Conservation (phyloP, 2,888 invertebrate genomes). For the Choristoneura rosaceana region DNA sequence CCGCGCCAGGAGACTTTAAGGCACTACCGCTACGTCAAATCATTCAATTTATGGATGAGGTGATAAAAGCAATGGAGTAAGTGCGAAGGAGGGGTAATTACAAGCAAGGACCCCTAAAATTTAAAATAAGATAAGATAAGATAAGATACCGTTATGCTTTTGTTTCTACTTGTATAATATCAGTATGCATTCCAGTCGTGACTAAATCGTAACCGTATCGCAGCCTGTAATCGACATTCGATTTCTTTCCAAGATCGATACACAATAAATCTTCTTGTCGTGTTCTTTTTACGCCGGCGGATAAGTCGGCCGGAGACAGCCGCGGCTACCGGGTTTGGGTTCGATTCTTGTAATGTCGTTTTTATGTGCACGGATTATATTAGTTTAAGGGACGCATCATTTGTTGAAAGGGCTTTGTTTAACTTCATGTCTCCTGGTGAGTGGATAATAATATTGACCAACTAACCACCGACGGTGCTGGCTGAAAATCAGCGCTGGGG, state of each 20-base stretch:
- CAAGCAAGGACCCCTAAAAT: too few species aligned
- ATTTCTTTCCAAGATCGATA: conserved; percentile 76
- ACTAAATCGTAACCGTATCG: conserved; percentile 14
- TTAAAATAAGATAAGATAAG: too few species aligned
- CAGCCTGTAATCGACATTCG: conserved; percentile 54
- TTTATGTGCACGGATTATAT: conserved; percentile 62
- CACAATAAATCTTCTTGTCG: conserved; percentile 72
- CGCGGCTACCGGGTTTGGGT: conserved; percentile 70
- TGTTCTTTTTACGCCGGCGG: conserved; percentile 63
- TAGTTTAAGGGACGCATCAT: conserved; percentile 49
- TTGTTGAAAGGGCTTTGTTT: conserved; percentile 53
- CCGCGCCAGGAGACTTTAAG: too few species aligned
- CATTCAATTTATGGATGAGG: too few species aligned
- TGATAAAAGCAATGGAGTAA: too few species aligned
- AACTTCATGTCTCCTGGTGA: neutral
- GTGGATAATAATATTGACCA: neutral
- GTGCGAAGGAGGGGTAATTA: too few species aligned
- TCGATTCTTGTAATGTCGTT: conserved; percentile 57
- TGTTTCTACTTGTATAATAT: neutral
- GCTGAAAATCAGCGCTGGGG: too few species aligned
- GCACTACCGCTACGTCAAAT: too few species aligned
- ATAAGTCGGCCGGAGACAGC: conserved; percentile 69
- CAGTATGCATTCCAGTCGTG: neutral
- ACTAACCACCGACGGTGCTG: too few species aligned
- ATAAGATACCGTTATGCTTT: neutral